phyloP scores from a whole-genome alignment of 1,140 invertebrate species.

The Bombus difficillimus region DNA sequence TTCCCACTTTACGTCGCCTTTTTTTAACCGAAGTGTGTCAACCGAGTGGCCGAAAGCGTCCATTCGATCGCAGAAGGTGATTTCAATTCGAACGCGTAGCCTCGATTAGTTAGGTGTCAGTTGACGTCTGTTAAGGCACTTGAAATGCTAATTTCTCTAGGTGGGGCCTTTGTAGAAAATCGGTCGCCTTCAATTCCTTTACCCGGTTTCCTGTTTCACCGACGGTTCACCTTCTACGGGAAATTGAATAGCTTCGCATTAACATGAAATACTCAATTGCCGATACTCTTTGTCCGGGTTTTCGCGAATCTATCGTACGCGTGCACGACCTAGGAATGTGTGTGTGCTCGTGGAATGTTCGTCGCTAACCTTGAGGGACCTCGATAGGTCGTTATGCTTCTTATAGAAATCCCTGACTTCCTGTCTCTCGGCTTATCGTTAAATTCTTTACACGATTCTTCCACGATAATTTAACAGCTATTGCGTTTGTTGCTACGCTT shows the following conservation, averaged over 20 bases:
- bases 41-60: slow-evolving; percentile 35
- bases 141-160: slow-evolving; percentile 74
- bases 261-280: slow-evolving; percentile 58
- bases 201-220: slow-evolving; percentile 59
- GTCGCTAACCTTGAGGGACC: slow-evolving; percentile 8
- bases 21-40: slow-evolving; percentile 19
- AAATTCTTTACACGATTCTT: background rate
- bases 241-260: slow-evolving; percentile 61
- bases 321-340: slow-evolving; percentile 52
- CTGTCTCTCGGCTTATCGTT: background rate
- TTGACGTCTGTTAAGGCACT: slow-evolving; percentile 75
- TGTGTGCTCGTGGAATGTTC: slow-evolving; percentile 55
- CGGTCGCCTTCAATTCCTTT: slow-evolving; percentile 63
- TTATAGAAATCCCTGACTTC: no score
- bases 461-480: slow-evolving; percentile 9
- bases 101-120: slow-evolving; percentile 62
- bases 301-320: slow-evolving; percentile 33
- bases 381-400: background rate
- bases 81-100: slow-evolving; percentile 42
- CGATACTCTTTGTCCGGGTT: slow-evolving; percentile 22
- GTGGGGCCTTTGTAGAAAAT: slow-evolving; percentile 64
- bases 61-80: slow-evolving; percentile 24
- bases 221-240: slow-evolving; percentile 51
- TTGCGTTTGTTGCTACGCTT: background rate
- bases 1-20: background rate